phyloP scores from a whole-genome alignment of 64 coral and sea anemone genomes.

The Pachyseris speciosa region DNA sequence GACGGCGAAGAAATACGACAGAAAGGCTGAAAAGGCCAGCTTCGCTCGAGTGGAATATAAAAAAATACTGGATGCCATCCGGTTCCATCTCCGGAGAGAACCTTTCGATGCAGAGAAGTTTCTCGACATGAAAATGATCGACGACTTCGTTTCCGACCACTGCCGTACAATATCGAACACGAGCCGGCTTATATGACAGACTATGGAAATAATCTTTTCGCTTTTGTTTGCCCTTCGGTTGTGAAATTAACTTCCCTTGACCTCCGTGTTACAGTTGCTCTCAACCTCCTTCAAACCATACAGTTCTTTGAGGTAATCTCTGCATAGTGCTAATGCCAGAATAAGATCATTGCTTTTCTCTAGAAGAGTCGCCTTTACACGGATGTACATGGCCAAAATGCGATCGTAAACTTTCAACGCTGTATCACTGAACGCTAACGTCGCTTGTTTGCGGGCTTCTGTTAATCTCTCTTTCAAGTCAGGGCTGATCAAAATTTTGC shows the following conservation, averaged over 20 bases:
- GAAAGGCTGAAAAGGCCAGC: too few relatives aligned
- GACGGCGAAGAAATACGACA: too few relatives aligned
- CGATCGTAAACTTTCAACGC: neutral
- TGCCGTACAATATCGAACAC: neutral
- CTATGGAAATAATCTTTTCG: neutral
- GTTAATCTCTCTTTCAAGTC: neutral
- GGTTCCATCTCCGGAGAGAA: too few relatives aligned
- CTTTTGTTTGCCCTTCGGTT: neutral
- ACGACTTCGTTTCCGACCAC: too few relatives aligned
- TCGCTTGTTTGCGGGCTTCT: neutral
- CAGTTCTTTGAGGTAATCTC: neutral
- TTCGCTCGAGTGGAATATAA: too few relatives aligned
- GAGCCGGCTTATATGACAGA: neutral
- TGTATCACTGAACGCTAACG: neutral
- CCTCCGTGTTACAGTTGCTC: neutral
- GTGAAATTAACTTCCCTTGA: neutral
- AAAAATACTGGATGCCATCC: too few relatives aligned
- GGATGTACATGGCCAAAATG: neutral
- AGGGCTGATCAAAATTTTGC: neutral
- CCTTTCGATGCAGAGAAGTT: too few relatives aligned
- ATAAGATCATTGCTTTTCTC: neutral
- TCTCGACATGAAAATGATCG: too few relatives aligned
- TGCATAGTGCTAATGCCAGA: neutral
- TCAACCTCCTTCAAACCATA: neutral
- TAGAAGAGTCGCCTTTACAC: neutral